phyloP scores from a whole-genome alignment of 1,140 invertebrate genomes.

The Ylistrum balloti region DNA sequence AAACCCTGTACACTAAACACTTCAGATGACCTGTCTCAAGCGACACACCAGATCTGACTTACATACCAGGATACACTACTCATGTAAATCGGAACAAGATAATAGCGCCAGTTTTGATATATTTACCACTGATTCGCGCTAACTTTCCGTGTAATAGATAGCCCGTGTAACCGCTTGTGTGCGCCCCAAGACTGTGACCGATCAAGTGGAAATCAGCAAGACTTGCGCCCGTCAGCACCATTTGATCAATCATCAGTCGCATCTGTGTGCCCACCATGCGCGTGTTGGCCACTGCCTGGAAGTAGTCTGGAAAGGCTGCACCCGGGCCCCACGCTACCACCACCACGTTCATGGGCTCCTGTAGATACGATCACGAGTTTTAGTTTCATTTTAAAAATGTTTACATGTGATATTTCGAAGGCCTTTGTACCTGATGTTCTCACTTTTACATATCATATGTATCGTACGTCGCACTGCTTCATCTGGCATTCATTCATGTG shows the following conservation, averaged over 20 bases:
- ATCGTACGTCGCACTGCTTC: too few relatives aligned
- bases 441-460: too few relatives aligned
- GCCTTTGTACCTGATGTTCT: too few relatives aligned
- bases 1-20: too few relatives aligned
- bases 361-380: background rate
- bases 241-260: conserved; percentile 56
- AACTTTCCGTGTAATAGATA: conserved; percentile 78
- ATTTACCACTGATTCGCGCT: conserved; percentile 87
- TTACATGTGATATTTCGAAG: too few relatives aligned
- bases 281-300: conserved; percentile 66
- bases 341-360: conserved; percentile 61
- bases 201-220: conserved; percentile 73
- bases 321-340: conserved; percentile 68
- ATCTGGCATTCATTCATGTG: too few relatives aligned
- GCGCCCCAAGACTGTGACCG: conserved; percentile 79
- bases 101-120: too few relatives aligned
- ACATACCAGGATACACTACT: too few relatives aligned
- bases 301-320: conserved; percentile 83
- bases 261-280: conserved; percentile 66
- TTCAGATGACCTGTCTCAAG: too few relatives aligned
- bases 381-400: too few relatives aligned
- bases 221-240: conserved; percentile 48
- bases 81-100: too few relatives aligned
- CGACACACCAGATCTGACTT: too few relatives aligned
- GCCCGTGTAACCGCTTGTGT: conserved; percentile 77